Percentiles rank a stretch among this genome's conserved stretches.
phyloP scores from a whole-genome alignment of 2,888 invertebrate species.

The Orthosia cruda region DNA sequence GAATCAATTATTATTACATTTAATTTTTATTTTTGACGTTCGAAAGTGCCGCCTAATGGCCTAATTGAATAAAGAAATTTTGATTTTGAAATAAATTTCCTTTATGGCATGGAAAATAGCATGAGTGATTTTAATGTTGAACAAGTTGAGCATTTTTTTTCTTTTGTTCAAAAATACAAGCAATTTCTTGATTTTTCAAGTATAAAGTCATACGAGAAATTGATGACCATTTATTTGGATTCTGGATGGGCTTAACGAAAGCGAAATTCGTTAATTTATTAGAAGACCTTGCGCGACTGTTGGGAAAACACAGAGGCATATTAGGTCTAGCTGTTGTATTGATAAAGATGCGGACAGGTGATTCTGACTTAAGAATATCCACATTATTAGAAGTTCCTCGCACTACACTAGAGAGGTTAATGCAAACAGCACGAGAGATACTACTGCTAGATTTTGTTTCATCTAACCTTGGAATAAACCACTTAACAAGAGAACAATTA shows the following conservation, averaged over 20 bases:
- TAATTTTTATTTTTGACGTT: too few relatives aligned
- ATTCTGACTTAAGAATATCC: slow-evolving; percentile 23
- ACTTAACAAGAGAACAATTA: slow-evolving; percentile 9
- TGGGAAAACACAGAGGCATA: slow-evolving; percentile 4
- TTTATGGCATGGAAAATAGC: slow-evolving; percentile 3
- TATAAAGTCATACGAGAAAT: slow-evolving; percentile 1
- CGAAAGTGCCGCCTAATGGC: too few relatives aligned
- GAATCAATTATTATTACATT: too few relatives aligned
- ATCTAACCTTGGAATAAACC: slow-evolving; percentile 7
- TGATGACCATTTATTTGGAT: slow-evolving; percentile 15
- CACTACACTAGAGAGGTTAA: slow-evolving; percentile 17
- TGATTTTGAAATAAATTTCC: too few relatives aligned
- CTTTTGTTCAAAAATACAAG: too few relatives aligned
- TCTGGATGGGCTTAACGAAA: slow-evolving; percentile 23
- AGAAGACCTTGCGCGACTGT: slow-evolving; percentile 2
- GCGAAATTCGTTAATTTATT: slow-evolving; percentile 9
- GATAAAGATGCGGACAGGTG: slow-evolving; percentile 31
- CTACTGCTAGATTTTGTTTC: background rate
- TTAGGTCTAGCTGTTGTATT: slow-evolving; percentile 12
- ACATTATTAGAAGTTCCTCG: slow-evolving; percentile 29
- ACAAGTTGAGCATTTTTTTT: slow-evolving; percentile 5
- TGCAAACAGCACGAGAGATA: slow-evolving; percentile 19
- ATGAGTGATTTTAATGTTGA: slow-evolving; percentile 5
- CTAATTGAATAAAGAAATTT: too few relatives aligned
- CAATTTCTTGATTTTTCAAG: slow-evolving; percentile 17